phyloP scores from a whole-genome alignment of 1,140 invertebrate species.

The Homarus americanus region DNA sequence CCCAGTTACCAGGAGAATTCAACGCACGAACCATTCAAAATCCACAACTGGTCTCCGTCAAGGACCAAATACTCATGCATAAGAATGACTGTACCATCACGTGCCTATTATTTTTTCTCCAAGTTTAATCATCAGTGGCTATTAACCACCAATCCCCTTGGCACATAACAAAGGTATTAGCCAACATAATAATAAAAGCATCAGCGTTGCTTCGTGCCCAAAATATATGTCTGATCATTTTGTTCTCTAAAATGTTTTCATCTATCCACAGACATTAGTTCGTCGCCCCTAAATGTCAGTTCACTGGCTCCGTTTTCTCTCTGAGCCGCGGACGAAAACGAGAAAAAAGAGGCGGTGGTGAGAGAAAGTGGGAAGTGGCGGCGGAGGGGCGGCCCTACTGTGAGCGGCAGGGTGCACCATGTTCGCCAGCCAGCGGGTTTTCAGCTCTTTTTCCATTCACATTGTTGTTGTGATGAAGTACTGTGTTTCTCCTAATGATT shows the following conservation, averaged over 20 bases:
- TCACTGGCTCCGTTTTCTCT: slow-evolving; percentile 32
- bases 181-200: not conserved
- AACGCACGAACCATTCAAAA: too few species aligned
- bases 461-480: slow-evolving; percentile 8
- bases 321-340: not conserved
- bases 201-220: not conserved
- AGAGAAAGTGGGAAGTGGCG: not conserved
- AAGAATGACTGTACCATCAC: too few species aligned
- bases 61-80: too few species aligned
- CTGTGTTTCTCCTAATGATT: not conserved
- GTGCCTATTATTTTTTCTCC: too few species aligned
- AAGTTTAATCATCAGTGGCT: not conserved
- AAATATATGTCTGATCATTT: slow-evolving; percentile 28
- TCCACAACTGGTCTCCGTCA: too few species aligned
- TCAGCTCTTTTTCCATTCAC: not conserved
- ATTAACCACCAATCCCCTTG: not conserved
- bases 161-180: not conserved
- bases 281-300: slow-evolving; percentile 7
- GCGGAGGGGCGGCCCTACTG: slow-evolving; percentile 26
- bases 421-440: slow-evolving; percentile 7
- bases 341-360: slow-evolving; percentile 1
- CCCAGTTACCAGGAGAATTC: too few species aligned
- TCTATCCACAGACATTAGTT: slow-evolving; percentile 32
- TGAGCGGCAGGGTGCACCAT: slow-evolving; percentile 6
- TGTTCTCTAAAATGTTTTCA: slow-evolving; percentile 42